phyloP scores from a whole-genome alignment of 2,797 vertebrate genomes.

The Sebastes matsubarae region DNA sequence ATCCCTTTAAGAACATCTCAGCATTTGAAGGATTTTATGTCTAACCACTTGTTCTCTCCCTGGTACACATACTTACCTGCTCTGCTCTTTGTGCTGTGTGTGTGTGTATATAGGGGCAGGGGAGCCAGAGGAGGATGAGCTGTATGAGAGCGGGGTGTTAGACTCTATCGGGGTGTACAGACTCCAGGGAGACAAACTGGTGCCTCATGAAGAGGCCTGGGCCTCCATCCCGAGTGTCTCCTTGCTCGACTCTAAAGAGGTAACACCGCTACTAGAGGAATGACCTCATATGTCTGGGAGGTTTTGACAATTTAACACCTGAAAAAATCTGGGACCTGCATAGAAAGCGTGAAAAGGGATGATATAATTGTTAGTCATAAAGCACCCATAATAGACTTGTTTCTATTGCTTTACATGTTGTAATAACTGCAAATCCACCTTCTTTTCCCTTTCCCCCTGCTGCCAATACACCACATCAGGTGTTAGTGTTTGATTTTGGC shows the following conservation, averaged over 20 bases:
- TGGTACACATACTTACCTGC: neutral
- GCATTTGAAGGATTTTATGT: slow-evolving; percentile 1
- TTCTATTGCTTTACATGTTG: neutral
- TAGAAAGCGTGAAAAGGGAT: neutral
- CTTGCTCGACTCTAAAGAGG: slow-evolving; percentile 85
- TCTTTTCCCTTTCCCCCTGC: neutral
- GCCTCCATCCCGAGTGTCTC: slow-evolving; percentile 84
- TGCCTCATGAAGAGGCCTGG: slow-evolving; percentile 85
- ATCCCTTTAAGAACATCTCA: neutral
- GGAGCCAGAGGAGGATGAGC: slow-evolving; percentile 86
- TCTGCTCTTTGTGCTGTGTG: neutral
- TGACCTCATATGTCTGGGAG: neutral
- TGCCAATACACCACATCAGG: slow-evolving; percentile 57
- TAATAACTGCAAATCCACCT: neutral
- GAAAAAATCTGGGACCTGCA: neutral
- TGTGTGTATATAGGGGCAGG: slow-evolving; percentile 75
- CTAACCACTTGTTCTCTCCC: neutral
- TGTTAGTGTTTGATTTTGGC: slow-evolving; percentile 87
- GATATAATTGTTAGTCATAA: neutral
- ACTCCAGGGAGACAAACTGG: slow-evolving; percentile 83
- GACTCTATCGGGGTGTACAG: slow-evolving; percentile 84
- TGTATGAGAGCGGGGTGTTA: slow-evolving; percentile 82
- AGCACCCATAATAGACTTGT: neutral
- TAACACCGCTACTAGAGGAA: slow-evolving; percentile 41
- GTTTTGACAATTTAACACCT: neutral